Evolutionary conservation across 2,113 vertebrate genomes (phyloP).

Genomic region (Onychostoma macrolepis): DNA sequence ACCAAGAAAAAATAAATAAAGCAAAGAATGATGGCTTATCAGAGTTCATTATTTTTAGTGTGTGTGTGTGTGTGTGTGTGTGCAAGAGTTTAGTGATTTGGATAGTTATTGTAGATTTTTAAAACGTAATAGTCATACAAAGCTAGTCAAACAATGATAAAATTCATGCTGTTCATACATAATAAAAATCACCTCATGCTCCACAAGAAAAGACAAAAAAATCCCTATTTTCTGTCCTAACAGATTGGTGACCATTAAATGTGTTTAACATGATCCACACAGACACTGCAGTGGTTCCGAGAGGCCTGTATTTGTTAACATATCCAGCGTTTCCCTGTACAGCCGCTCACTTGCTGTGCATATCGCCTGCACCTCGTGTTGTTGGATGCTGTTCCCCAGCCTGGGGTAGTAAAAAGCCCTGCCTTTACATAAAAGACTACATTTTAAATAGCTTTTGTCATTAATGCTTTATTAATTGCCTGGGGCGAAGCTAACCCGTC

Average conservation of each 20-base stretch:
- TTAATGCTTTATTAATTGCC: conserved; percentile 99
- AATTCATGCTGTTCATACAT: conserved; percentile 61
- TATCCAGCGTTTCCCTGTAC: conserved; percentile 67
- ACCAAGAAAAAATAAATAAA: too few relatives aligned
- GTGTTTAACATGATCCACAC: conserved; percentile 69
- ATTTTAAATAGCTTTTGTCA: conserved; percentile 98
- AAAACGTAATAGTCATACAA: conserved; percentile 36
- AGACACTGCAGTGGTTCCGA: conserved; percentile 66
- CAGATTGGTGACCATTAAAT: conserved; percentile 53
- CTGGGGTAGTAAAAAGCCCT: conserved; percentile 82
- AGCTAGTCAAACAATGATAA: conserved; percentile 6
- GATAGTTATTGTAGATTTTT: background rate
- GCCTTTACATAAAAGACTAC: conserved; percentile 87
- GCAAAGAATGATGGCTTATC: too few relatives aligned
- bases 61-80: too few relatives aligned
- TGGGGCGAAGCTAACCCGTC: conserved; percentile 82
- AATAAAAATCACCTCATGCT: conserved; percentile 61
- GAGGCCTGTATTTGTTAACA: conserved; percentile 76
- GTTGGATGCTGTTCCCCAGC: conserved; percentile 80
- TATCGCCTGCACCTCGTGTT: conserved; percentile 79
- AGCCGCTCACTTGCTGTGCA: conserved; percentile 61
- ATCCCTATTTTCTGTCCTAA: conserved; percentile 46
- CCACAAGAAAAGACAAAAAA: conserved; percentile 17
- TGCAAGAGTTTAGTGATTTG: background rate
- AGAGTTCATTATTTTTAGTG: background rate